Base-by-base conservation (phyloP, 2,113 vertebrate species). In the Anhinga rufa region DNA sequence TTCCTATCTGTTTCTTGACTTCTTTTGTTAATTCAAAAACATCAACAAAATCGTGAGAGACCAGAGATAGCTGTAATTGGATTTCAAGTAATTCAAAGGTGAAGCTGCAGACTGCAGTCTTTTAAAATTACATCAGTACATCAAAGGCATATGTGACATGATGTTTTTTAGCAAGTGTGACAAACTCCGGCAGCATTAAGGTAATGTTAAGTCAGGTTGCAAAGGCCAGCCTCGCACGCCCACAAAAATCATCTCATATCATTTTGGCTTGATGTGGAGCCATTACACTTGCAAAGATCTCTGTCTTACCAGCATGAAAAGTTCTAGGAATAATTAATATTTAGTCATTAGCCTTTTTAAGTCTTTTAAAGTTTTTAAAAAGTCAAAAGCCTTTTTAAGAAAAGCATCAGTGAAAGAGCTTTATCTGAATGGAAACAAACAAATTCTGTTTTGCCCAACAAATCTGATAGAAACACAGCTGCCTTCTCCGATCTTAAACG, bases 21-120 rank as follows among this genome's bases (percentile, higher is more conserved):
- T 77, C 44, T 78, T 97, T 97, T 40, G 86, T 97, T 97, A 97
- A 97, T 92, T 97, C 83, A 94, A 97, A 97, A 97, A 87, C 77
- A 96, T 82, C 91, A 97, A 95, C 92, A 96, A 97, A 94, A 92
- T 95, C 19, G 60, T 92, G 85, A 91, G 79, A 96, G 74, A 96
- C 88, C 70, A 90, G 78, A 88, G 88, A 84, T 92, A 97, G 42
- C 93, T 94, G 72, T 91, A 93, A 97, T 70, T 95, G 78, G 89
- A 95, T 96, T 97, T 95, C 93, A 97, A 82, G 75, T 95, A 97
- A 96, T 96, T 97, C 91, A 79, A 78, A 97, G 93, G 82, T 94
- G 80, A 96, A 90, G 86, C 66, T 96, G 66, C 84, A 97, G 85
- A 95, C 76, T 92, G 82, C 57, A 96, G 85, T 71, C 87, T 97